A percentile compares a stretch with the other conserved stretches of the same genome.
Evolutionary conservation across 1,140 invertebrate species (phyloP).

Genomic region (Leptopilina clavipes): DNA sequence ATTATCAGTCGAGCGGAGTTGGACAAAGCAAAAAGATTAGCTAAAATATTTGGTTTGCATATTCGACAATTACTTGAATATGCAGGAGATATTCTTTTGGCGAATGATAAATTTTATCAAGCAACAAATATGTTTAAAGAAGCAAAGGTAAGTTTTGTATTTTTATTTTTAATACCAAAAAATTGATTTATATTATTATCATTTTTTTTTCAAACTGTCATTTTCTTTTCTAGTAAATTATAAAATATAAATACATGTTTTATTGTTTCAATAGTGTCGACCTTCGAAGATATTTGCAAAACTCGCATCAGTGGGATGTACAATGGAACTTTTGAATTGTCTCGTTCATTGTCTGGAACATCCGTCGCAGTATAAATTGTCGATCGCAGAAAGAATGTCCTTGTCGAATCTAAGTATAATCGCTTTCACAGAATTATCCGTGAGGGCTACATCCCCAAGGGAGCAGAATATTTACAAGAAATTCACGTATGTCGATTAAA

Average conservation of each 20-base stretch:
- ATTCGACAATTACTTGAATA: slow-evolving; percentile 82
- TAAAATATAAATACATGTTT: neutral
- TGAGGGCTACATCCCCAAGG: slow-evolving; percentile 66
- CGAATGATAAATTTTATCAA: slow-evolving; percentile 79
- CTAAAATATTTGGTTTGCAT: slow-evolving; percentile 80
- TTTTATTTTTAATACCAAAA: slow-evolving; percentile 18
- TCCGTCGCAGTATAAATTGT: slow-evolving; percentile 76
- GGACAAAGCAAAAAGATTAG: slow-evolving; percentile 77
- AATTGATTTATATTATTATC: neutral
- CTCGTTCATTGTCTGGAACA: slow-evolving; percentile 77
- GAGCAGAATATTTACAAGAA: slow-evolving; percentile 73
- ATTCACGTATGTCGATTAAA: slow-evolving; percentile 74
- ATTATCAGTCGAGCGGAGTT: slow-evolving; percentile 76
- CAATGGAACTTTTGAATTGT: slow-evolving; percentile 81
- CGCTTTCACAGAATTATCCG: slow-evolving; percentile 79
- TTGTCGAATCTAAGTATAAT: slow-evolving; percentile 82
- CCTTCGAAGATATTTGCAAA: slow-evolving; percentile 83
- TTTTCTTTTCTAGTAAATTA: neutral
- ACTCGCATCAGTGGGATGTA: slow-evolving; percentile 82
- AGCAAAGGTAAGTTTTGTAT: slow-evolving; percentile 76
- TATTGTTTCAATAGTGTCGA: slow-evolving; percentile 73
- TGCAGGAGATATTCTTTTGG: slow-evolving; percentile 82
- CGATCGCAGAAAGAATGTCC: slow-evolving; percentile 79
- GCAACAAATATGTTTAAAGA: slow-evolving; percentile 84
- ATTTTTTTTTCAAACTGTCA: neutral